Evolutionary conservation across 2,797 vertebrate genomes (phyloP).

Genomic region (Rhinophrynus dorsalis): DNA sequence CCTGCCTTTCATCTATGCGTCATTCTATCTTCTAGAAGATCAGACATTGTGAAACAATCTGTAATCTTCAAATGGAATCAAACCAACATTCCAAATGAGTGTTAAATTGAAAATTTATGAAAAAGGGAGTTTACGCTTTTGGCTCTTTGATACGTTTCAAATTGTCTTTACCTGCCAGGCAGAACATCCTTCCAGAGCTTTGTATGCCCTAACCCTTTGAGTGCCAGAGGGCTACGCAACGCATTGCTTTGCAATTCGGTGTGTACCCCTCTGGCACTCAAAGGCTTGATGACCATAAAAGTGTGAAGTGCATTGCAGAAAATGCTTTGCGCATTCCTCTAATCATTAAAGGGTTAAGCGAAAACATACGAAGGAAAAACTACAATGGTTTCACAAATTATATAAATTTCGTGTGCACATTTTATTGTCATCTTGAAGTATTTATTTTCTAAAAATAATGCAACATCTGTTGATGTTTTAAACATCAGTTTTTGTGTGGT

Average conservation of each 20-base stretch:
- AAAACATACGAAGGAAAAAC: too few relatives aligned
- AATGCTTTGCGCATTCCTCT: too few relatives aligned
- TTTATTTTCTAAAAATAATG: slow-evolving; percentile 8
- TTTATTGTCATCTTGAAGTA: neutral
- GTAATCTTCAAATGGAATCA: neutral
- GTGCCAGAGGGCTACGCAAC: too few relatives aligned
- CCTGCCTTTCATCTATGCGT: too few relatives aligned
- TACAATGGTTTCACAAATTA: too few relatives aligned
- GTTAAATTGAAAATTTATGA: slow-evolving; percentile 24
- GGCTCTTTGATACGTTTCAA: neutral
- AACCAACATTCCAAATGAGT: neutral
- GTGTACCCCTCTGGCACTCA: too few relatives aligned
- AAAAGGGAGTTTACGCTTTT: slow-evolving; percentile 19
- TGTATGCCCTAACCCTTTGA: too few relatives aligned
- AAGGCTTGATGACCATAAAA: too few relatives aligned
- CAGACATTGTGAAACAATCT: neutral
- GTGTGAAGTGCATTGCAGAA: too few relatives aligned
- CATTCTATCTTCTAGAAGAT: neutral
- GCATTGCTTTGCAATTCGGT: too few relatives aligned
- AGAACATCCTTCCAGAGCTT: neutral
- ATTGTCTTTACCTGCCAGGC: neutral
- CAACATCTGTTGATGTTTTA: slow-evolving; percentile 9
- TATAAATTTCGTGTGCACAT: neutral
- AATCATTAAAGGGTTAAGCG: too few relatives aligned
- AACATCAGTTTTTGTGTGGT: neutral